Base-by-base conservation (phyloP, 2,113 vertebrate species). In the Pampusana beccarii region DNA sequence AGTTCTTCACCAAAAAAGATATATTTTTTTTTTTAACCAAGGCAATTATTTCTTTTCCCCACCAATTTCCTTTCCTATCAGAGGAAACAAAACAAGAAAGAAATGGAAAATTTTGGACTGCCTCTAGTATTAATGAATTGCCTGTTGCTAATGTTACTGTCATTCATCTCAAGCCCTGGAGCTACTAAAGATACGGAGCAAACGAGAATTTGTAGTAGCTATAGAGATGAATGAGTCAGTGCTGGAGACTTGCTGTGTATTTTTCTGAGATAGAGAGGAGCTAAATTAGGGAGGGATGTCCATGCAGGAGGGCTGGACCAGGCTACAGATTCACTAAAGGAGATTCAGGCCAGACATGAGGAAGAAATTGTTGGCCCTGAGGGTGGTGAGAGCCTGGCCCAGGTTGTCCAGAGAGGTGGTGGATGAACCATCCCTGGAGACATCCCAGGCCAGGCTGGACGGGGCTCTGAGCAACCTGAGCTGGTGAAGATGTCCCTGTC, bases 161-260 rank as follows among this genome's bases (percentile, higher is more conserved):
- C 90, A 85, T 92, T 95, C 80, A 73, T 71, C 87, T 90, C 62
- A 31, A 87, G 51, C 81, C 70, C 87, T 92, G 84, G 84, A 94
- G 87, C 74, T 95, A 87, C 54, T 77, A 23, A 82, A 40, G 83
- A 92, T 61, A 66, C 85, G 84, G 78, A 95, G 73, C 81, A 95
- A 87, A 79, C 50, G 84, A 74, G 62, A 65, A 53, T 83, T 31
- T 54, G 58, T 94, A 90, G 93, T 89, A 95, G 81, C 94, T 94
- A 4, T 48, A 61, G 89, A 81, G 83, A 92, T 95, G 65, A 93
- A 94, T 91, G 96, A 97, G 82, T 95, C 95, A 75, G 94, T 26
- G 54, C 84, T 91, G 86, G 80, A 67, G 61, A 57, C 65, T 86
- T 61, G 40, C 82, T 77, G 71, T 38, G 44, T 80, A 2, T 16